Conservation (phyloP, 1,140 invertebrate genomes). For the Triops longicaudatus region DNA sequence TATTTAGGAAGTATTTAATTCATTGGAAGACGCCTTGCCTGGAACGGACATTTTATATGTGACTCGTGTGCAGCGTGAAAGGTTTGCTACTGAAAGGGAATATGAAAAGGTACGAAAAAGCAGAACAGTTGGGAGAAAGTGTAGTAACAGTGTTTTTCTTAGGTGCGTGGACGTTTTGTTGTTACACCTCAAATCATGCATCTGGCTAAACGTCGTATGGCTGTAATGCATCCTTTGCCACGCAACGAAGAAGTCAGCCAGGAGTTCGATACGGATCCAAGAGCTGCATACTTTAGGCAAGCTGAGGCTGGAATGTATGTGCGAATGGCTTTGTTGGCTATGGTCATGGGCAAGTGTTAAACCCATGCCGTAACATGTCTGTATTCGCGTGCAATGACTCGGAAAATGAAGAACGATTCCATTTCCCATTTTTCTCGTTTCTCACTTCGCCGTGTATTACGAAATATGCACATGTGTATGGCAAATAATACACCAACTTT, state of each 20-base stretch:
- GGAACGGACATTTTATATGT: conserved; percentile 97
- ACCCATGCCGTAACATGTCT: not conserved
- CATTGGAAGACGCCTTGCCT: conserved; percentile 72
- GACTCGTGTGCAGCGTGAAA: conserved; percentile 93
- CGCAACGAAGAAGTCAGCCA: conserved; percentile 87
- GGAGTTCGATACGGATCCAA: conserved; percentile 88
- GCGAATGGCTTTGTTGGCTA: conserved; percentile 89
- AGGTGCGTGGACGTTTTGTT: conserved; percentile 76
- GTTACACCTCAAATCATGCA: conserved; percentile 95
- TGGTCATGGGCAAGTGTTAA: conserved; percentile 64
- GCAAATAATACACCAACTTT: no score
- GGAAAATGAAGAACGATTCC: no score
- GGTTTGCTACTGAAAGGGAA: conserved; percentile 73
- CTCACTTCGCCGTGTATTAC: no score
- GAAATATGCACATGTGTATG: no score
- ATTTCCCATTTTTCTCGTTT: no score
- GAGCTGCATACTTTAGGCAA: conserved; percentile 97
- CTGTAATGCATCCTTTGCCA: conserved; percentile 96
- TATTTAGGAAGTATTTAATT: conserved; percentile 50
- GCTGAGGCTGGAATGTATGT: conserved; percentile 97
- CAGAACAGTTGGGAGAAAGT: not conserved
- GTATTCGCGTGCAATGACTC: no score
- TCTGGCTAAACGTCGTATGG: conserved; percentile 80
- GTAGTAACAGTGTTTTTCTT: not conserved
- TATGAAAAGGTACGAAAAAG: conserved; percentile 63